A percentile compares a stretch with the other conserved stretches of the same genome.
Evolutionary conservation across 2,113 vertebrate species (phyloP).

Genomic region (Castor canadensis): DNA sequence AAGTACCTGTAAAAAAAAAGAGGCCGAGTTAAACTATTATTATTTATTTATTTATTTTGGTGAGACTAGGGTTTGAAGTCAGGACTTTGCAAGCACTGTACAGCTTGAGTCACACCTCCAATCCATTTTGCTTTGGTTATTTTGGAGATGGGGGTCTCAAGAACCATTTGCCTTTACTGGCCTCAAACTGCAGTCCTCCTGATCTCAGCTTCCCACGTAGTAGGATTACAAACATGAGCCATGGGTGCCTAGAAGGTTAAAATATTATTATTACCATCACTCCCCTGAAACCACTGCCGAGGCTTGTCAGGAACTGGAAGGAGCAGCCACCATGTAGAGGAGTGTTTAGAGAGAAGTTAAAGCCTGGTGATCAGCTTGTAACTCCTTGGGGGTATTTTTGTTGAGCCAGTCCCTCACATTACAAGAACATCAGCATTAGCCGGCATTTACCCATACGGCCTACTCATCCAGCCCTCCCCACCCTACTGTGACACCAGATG

Average conservation of each 20-base stretch:
- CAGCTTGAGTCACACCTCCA: too few species aligned
- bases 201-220: too few species aligned
- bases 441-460: neutral
- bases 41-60: too few species aligned
- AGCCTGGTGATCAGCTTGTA: neutral
- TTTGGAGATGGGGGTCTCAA: too few species aligned
- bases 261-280: neutral
- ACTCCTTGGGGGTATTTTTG: neutral
- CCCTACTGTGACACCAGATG: neutral
- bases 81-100: too few species aligned
- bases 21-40: neutral
- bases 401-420: neutral
- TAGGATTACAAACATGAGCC: too few species aligned
- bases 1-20: neutral
- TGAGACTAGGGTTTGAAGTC: too few species aligned
- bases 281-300: neutral
- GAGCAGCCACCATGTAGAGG: neutral
- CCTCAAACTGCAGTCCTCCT: too few species aligned
- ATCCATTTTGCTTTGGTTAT: too few species aligned
- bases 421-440: neutral
- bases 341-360: neutral
- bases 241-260: too few species aligned
- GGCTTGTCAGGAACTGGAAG: neutral
- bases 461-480: too few species aligned
- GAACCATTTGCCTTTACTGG: too few species aligned